Percentiles rank a stretch among this genome's conserved stretches.
Conservation (phyloP, 2,888 invertebrate species). For the Euproctis similis region DNA sequence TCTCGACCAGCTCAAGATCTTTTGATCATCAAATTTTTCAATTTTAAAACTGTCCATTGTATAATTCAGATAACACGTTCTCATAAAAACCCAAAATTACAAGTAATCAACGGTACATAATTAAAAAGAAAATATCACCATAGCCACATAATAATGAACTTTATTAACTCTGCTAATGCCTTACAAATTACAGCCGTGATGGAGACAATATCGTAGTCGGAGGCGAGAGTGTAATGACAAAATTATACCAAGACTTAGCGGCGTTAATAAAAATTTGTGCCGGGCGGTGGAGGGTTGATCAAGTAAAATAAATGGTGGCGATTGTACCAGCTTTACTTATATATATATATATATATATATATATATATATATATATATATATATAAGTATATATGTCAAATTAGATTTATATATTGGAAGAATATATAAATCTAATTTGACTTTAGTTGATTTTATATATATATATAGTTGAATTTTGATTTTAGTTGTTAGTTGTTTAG, state of each 20-base stretch:
- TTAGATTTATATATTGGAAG: constrained; percentile 16
- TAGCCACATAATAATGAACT: constrained; percentile 26
- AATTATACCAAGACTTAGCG: constrained; percentile 69
- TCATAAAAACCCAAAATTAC: no score
- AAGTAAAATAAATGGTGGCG: constrained; percentile 39
- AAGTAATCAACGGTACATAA: constrained; percentile 4
- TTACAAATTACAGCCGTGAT: constrained; percentile 41
- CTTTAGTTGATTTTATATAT: no score
- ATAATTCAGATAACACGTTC: no score
- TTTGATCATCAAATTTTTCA: no score
- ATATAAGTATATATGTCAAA: no score
- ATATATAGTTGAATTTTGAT: no score
- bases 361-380: no score
- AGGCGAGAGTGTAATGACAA: constrained; percentile 57
- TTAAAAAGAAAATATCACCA: constrained; percentile 14
- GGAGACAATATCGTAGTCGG: constrained; percentile 45
- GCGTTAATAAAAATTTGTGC: constrained; percentile 70
- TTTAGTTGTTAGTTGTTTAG: no score
- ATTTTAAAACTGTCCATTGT: no score
- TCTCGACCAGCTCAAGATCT: no score
- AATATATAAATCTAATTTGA: no score
- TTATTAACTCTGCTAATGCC: constrained; percentile 35
- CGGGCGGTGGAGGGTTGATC: constrained; percentile 34
- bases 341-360: no score
- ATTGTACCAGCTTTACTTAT: constrained; percentile 13